These are phyloP conservation scores for Phallusia fumigata DNA, from an alignment of 23 tunicate species.

Conservation along the genomic window DNA sequence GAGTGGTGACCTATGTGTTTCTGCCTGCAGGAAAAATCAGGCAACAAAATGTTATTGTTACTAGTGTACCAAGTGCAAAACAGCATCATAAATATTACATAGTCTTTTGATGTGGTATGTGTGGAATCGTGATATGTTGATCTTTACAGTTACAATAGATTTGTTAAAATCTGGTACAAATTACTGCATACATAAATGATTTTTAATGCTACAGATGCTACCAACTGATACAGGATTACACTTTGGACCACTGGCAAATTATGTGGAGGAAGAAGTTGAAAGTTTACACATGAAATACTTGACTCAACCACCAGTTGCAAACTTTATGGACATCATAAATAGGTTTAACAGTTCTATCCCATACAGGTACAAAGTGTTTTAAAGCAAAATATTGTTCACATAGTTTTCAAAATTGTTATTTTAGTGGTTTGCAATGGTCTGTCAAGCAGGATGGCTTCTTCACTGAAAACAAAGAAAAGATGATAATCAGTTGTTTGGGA, in stretches of 20 bases:
- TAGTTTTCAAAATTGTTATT: neutral
- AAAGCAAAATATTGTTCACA: neutral
- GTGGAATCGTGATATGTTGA: too few relatives aligned
- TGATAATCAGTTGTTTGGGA: constrained; percentile 72
- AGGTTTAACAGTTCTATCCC: constrained; percentile 87
- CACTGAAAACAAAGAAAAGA: constrained; percentile 95
- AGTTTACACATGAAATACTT: constrained; percentile 80
- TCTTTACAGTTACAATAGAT: too few relatives aligned
- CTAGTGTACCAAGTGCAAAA: too few relatives aligned
- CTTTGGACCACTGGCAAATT: constrained; percentile 69
- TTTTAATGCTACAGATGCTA: constrained; percentile 68
- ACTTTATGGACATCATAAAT: constrained; percentile 70
- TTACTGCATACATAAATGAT: too few relatives aligned
- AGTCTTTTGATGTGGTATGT: too few relatives aligned
- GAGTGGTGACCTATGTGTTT: too few relatives aligned
- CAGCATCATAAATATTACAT: too few relatives aligned
- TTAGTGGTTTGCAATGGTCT: constrained; percentile 92
- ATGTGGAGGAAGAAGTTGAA: constrained; percentile 95
- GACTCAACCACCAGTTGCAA: constrained; percentile 80
- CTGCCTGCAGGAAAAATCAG: too few relatives aligned
- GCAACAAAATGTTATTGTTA: too few relatives aligned
- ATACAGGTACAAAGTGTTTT: constrained; percentile 52
- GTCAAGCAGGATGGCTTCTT: constrained; percentile 97
- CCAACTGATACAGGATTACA: constrained; percentile 76
- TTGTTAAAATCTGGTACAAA: too few relatives aligned